Evolutionary conservation across 2,113 vertebrate species (phyloP), one percentile per base, ranked within the genome.

Genomic region (Promerops cafer): DNA sequence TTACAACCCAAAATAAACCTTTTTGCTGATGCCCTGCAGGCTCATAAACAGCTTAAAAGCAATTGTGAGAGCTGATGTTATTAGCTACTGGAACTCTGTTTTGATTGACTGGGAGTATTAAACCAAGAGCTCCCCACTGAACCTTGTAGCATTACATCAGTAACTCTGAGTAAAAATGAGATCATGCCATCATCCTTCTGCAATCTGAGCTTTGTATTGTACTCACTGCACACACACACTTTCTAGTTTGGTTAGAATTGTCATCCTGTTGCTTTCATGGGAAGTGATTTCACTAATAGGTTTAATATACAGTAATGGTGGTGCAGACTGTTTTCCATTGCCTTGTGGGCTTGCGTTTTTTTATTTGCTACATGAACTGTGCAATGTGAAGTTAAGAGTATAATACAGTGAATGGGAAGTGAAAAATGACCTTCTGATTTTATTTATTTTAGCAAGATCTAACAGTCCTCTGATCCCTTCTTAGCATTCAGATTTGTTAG

Each of bases 11-110:
- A 50, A 94, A 87, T 85, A 96, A 94, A 71, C 45, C 42, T 76
- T 85, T 85, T 87, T 82, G 45, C 37, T 47, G 60, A 83, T 94
- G 39, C 53, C 52, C 74, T 85, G 54, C 39, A 83, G 82, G 35
- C 78, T 94, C 39, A 88, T 90, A 88, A 94, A 87, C 42, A 69
- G 70, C 75, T 95, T 94, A 77, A 91, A 87, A 87, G 42, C 71
- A 93, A 65, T 90, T 94, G 52, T 88, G 74, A 94, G 87, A 89
- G 57, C 63, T 90, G 74, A 63, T 87, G 45, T 77, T 93, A 65
- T 89, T 91, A 93, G 37, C 63, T 91, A 54, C 57, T 89, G 70
- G 45, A 93, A 81, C 57, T 91, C 40, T 68, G 42, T 75, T 93
- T 85, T 91, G 70, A 79, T 96, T 87, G 65, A 77, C 45, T 86